Conservation (phyloP, 2,113 vertebrate species). For the Peromyscus leucopus region DNA sequence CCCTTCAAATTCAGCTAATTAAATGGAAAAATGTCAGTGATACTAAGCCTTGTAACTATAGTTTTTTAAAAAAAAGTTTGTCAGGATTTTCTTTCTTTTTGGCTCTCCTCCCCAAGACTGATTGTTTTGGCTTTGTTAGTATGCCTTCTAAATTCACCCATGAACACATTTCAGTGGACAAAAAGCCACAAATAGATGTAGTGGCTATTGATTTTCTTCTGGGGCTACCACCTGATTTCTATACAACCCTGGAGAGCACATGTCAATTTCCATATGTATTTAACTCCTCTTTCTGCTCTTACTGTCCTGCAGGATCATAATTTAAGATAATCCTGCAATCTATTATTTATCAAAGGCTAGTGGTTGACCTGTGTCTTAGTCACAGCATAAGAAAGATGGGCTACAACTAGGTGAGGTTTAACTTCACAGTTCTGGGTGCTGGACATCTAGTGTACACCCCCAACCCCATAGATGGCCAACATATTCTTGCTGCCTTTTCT, state of each 20-base stretch:
- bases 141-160: conserved; percentile 70
- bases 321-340: conserved; percentile 49
- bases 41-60: conserved; percentile 44
- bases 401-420: background rate
- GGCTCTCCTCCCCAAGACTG: background rate
- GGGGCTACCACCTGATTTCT: conserved; percentile 72
- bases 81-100: conserved; percentile 45
- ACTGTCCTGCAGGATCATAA: background rate
- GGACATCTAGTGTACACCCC: background rate
- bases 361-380: background rate
- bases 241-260: conserved; percentile 50
- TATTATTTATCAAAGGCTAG: conserved; percentile 63
- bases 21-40: conserved; percentile 50
- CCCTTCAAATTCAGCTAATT: conserved; percentile 33
- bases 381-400: background rate
- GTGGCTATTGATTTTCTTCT: conserved; percentile 77
- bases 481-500: background rate
- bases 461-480: rapidly evolving
- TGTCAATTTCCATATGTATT: conserved; percentile 45
- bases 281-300: background rate
- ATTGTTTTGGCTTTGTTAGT: conserved; percentile 66
- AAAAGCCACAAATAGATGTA: conserved; percentile 75
- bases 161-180: conserved; percentile 79
- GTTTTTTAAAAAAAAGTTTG: background rate
- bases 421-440: background rate